Percentiles rank a stretch among this genome's conserved stretches.
These are phyloP conservation scores for Sepioteuthis lessoniana DNA, from an alignment of 2,888 invertebrate species.

Conservation along the genomic window DNA sequence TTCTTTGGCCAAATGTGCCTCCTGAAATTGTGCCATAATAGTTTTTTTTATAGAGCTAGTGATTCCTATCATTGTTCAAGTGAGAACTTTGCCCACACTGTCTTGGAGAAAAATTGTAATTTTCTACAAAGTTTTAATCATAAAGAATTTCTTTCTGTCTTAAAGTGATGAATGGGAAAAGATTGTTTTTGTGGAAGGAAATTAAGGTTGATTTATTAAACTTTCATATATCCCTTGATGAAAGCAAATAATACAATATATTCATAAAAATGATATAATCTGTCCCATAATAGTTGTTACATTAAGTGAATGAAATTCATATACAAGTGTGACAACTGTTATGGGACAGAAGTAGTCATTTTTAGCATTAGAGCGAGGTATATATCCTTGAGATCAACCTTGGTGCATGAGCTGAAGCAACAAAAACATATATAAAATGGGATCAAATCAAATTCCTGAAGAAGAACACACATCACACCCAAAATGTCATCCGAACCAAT, in stretches of 20 bases:
- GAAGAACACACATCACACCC: not conserved
- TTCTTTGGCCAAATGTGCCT: too few relatives aligned
- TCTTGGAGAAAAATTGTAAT: not conserved
- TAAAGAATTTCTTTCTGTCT: not conserved
- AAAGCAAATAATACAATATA: not conserved
- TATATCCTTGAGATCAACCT: not conserved
- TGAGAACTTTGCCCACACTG: too few relatives aligned
- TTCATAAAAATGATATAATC: not conserved
- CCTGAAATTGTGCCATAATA: too few relatives aligned
- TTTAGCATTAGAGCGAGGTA: not conserved
- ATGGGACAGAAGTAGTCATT: too few relatives aligned
- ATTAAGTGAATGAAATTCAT: too few relatives aligned
- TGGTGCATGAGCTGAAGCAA: not conserved
- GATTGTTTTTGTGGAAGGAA: not conserved
- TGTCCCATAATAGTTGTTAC: too few relatives aligned
- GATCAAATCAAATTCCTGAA: not conserved
- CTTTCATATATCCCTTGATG: not conserved
- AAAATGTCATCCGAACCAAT: not conserved
- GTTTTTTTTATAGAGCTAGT: too few relatives aligned
- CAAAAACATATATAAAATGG: conserved; percentile 4
- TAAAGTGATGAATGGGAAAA: not conserved
- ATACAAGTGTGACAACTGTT: too few relatives aligned
- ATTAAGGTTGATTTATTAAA: not conserved
- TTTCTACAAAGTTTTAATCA: not conserved
- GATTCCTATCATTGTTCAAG: too few relatives aligned